These are phyloP conservation scores for Rhyacophila brunnea DNA, from an alignment of 1,140 invertebrate genomes.

Conservation along the genomic window DNA sequence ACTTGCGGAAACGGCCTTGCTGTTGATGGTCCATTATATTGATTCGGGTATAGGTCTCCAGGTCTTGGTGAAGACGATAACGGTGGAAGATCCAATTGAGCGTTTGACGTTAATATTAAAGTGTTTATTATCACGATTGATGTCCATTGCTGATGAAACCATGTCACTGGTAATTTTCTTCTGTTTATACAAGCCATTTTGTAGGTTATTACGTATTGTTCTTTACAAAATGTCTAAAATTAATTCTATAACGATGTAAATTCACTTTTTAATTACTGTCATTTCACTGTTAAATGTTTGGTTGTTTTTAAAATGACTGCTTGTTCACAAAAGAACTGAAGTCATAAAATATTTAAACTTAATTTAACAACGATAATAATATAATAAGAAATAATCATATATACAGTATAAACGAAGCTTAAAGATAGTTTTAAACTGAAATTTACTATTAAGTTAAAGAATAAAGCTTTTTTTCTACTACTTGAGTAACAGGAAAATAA, in stretches of 20 bases:
- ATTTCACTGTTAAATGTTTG: neutral
- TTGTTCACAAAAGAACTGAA: too few species aligned
- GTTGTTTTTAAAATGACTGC: too few species aligned
- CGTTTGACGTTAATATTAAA: conserved; percentile 38
- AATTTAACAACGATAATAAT: too few species aligned
- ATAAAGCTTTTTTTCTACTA: too few species aligned
- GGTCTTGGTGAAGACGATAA: conserved; percentile 44
- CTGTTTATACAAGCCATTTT: conserved; percentile 32
- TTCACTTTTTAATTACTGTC: neutral
- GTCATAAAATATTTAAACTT: too few species aligned
- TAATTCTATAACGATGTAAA: neutral
- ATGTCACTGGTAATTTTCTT: conserved; percentile 33
- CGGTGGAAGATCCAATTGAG: conserved; percentile 53
- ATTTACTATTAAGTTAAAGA: too few species aligned
- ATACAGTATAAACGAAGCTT: too few species aligned
- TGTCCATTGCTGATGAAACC: conserved; percentile 37
- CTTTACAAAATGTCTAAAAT: neutral
- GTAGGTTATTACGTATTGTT: conserved; percentile 1
- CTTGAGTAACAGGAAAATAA: too few species aligned
- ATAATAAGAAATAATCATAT: too few species aligned
- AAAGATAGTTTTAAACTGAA: too few species aligned
- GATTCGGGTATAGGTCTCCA: conserved; percentile 40
- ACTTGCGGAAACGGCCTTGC: conserved; percentile 41
- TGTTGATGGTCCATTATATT: conserved; percentile 36
- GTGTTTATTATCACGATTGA: conserved; percentile 37